Evolutionary conservation across 2,888 invertebrate genomes (phyloP), one percentile per base, ranked within the genome.

Genomic region (Diploptera punctata): DNA sequence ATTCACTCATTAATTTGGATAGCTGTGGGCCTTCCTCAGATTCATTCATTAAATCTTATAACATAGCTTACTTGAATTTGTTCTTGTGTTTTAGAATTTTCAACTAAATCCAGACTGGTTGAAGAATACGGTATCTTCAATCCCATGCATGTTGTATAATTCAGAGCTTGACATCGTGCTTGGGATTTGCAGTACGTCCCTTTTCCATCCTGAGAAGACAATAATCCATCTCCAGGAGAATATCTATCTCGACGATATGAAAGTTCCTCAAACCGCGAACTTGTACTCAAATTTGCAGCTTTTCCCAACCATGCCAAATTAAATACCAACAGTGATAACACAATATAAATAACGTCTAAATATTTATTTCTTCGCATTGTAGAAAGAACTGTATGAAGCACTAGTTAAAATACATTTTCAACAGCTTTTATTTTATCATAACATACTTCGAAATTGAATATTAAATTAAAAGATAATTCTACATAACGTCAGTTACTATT

Each of bases 71-170:
- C 81, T 79, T 80, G 89, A 85, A 83, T 85, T 81, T 88, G 86
- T 68, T 88, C 87, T 79, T 93, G 91, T 43, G 85, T 90, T 61
- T 86, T 86, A 70, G 90, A 88, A 79, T 92, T 91, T 1, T 93
- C 83, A 75, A 86, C 92, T 19, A 96, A 86, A 78, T 91, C 90
- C 26, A 93, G 84, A 57, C 93, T 93, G 0, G 95, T 95, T 70
- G 86, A 87, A 3, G 88, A 84, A 80, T 95, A 96, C 0, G 93
- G 91, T 71, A 96, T 83, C 80, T 90, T 91, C 2, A 91, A 89
- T 16, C 95, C 95, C 80, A 96, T 86, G 79, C 97, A 97, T 0
- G 86, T 88, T 0, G 87, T 86, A 75, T 86, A 86, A 74, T 87
- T 88, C 62, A 93, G 83, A 1, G 85, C 81, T 77, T 91, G 87